phyloP scores from a whole-genome alignment of 2,797 vertebrate species.

The Rhinogobio ventralis region DNA sequence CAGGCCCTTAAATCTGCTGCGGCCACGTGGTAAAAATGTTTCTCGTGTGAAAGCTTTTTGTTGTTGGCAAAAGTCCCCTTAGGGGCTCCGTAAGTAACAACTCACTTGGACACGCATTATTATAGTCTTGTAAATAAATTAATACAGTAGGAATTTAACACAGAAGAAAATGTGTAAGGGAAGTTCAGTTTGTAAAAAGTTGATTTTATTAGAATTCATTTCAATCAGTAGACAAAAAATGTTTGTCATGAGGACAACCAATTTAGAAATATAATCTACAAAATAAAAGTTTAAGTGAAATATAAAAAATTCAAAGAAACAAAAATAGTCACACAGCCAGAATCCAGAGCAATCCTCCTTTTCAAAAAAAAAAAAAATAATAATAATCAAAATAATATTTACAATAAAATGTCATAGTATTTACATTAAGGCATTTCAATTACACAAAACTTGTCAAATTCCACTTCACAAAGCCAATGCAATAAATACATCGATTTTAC shows the following conservation, averaged over 20 bases:
- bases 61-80: not conserved
- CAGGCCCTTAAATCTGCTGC: not conserved
- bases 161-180: not conserved
- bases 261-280: constrained; percentile 76
- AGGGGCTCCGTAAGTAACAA: not conserved
- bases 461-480: constrained; percentile 77
- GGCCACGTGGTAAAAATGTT: not conserved
- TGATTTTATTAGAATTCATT: constrained; percentile 81
- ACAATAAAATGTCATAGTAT: constrained; percentile 88
- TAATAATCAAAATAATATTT: constrained; percentile 86
- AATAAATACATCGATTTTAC: constrained; percentile 81
- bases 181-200: constrained; percentile 50
- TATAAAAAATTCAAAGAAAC: constrained; percentile 76
- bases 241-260: constrained; percentile 80
- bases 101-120: not conserved
- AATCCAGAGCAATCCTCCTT: constrained; percentile 88
- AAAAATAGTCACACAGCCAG: constrained; percentile 86
- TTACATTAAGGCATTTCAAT: constrained; percentile 91
- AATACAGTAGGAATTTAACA: not conserved
- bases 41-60: not conserved
- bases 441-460: constrained; percentile 76
- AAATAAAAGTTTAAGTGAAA: constrained; percentile 77
- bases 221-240: constrained; percentile 79
- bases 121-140: not conserved
- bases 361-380: constrained; percentile 81